phyloP scores from a whole-genome alignment of 2,888 invertebrate genomes.

The Euclidia mi region DNA sequence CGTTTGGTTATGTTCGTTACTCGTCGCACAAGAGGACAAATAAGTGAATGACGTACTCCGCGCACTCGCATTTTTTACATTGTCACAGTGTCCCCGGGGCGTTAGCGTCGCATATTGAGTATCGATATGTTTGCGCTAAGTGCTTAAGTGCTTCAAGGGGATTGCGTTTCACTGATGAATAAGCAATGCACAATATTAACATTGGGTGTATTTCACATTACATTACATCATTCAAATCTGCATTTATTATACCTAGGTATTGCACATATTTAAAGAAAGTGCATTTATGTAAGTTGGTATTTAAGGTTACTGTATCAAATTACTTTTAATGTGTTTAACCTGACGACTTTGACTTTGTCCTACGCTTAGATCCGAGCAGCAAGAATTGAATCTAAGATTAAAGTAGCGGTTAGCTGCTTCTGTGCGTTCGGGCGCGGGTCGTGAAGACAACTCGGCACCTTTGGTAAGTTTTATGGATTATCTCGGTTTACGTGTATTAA shows the following conservation, averaged over 20 bases:
- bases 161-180: conserved; percentile 84
- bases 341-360: no score
- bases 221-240: conserved; percentile 17
- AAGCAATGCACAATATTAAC: conserved; percentile 77
- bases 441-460: conserved; percentile 87
- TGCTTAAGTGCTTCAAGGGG: conserved; percentile 88
- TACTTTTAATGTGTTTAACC: no score
- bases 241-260: no score
- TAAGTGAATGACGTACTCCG: conserved; percentile 80
- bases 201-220: conserved; percentile 43
- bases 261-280: no score
- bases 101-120: conserved; percentile 78
- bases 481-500: conserved; percentile 86
- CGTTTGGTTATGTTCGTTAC: conserved; percentile 65
- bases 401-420: conserved; percentile 45
- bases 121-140: conserved; percentile 88
- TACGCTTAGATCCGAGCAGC: no score
- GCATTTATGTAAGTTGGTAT: no score
- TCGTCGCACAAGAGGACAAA: conserved; percentile 76
- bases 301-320: no score
- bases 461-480: conserved; percentile 87
- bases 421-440: conserved; percentile 66
- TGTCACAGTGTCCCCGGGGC: conserved; percentile 83
- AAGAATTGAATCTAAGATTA: conserved; percentile 44
- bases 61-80: conserved; percentile 84